Evolutionary conservation across 1,140 invertebrate species (phyloP), one percentile per base, ranked within the genome.

Genomic region (Bombus pascuorum): DNA sequence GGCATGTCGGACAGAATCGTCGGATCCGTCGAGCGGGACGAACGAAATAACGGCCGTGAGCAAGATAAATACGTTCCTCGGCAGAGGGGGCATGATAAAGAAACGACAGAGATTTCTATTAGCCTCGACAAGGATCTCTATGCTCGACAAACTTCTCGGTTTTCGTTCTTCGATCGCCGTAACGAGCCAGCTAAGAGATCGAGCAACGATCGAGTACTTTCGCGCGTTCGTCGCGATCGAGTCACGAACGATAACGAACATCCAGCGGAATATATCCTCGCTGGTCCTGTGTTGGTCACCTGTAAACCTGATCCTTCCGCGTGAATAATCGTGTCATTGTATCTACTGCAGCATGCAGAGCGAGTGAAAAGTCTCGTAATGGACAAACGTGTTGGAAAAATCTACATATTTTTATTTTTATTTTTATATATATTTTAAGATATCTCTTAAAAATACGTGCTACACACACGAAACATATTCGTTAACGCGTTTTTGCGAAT

Each of bases 1-100:
- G 57, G 83, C 44, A 39, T 34, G 66, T 72, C 75, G 83, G 32
- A 57, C 39, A 72, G 37, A 42, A 72, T 71, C 66, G 66, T 32
- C 47, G 75, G 28, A 68, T 71, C 83, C n/a, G 34, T 76, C 74
- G 53, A 32, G 22, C 74, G 28, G 37, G 47, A 71, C 53, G 76
- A 62, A 72, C 66, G 68, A 80, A 85, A 85, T 85, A 79, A 73
- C 68, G 39, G 18, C 39, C 22, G 25, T 32, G 76, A 80, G 57
- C 68, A 83, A 83, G 82, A 78, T 44, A 78, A 78, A 78, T 78
- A 78, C 28, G 57, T 78, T n/a, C 1, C 37, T 28, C 18, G 59
- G 18, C 28, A 32, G 9, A 25, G n/a, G 75, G n/a, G 59, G 57
- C 9, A 42, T 2, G 34, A 37, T 39, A 39, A 39, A 77, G 75